Evolutionary conservation across 2,113 vertebrate species (phyloP).

Genomic region (Ochotona curzoniae): DNA sequence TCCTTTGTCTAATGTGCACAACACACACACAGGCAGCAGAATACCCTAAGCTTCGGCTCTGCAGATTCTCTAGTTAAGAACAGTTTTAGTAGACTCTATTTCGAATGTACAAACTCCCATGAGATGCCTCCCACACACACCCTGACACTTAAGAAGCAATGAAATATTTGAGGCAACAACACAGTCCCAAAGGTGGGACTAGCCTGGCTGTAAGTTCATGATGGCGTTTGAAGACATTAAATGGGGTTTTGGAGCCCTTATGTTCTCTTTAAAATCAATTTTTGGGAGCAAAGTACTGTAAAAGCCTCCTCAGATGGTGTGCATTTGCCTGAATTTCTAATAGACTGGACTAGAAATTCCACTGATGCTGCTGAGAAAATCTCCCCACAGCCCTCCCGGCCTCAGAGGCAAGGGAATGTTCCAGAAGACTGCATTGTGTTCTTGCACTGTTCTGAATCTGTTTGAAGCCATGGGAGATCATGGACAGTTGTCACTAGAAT

Average conservation of each 20-base stretch:
- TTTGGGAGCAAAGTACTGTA: neutral
- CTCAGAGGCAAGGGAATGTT: neutral
- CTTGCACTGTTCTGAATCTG: neutral
- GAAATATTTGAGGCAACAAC: neutral
- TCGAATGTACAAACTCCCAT: neutral
- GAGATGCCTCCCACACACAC: neutral
- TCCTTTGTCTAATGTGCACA: no score
- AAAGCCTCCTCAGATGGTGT: neutral
- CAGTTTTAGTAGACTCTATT: neutral
- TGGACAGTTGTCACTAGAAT: neutral
- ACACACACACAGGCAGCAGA: no score
- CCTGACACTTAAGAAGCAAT: neutral
- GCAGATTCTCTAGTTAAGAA: neutral
- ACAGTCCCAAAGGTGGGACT: neutral
- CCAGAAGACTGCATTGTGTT: neutral
- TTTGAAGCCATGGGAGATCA: neutral
- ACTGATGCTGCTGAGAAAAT: conserved; percentile 5
- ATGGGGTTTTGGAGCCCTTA: neutral
- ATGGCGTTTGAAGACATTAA: neutral
- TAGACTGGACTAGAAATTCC: neutral
- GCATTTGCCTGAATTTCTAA: neutral
- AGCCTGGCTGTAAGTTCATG: neutral
- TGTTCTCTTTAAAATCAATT: neutral
- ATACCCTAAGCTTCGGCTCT: neutral
- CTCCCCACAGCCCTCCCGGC: neutral